Evolutionary conservation across 2,113 vertebrate species (phyloP).

Genomic region (Furnarius figulus): DNA sequence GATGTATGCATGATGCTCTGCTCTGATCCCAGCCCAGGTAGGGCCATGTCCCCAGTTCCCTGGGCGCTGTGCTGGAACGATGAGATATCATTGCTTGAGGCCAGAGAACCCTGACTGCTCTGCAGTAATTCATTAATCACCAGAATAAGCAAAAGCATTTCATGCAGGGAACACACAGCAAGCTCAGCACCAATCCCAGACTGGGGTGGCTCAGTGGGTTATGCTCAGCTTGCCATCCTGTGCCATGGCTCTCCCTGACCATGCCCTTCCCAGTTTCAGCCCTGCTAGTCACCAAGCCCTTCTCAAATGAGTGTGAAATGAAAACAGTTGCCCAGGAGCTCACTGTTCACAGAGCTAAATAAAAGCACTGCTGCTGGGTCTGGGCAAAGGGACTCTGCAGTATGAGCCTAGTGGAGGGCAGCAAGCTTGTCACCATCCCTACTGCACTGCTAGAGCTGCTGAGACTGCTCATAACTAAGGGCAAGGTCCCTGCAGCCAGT

Average conservation of each 20-base stretch:
- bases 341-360: background rate
- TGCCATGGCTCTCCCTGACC: background rate
- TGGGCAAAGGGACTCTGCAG: accelerated
- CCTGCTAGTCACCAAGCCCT: background rate
- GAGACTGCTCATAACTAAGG: background rate
- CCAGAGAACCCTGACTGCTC: background rate
- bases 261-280: background rate
- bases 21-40: background rate
- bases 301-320: accelerated
- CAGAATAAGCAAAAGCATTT: background rate
- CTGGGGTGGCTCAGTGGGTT: accelerated
- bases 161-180: background rate
- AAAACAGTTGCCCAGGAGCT: background rate
- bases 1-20: accelerated
- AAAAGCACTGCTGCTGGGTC: background rate
- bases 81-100: background rate
- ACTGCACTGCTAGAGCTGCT: accelerated
- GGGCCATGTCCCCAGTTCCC: accelerated
- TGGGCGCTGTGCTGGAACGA: accelerated
- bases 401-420: accelerated
- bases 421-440: background rate
- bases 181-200: background rate
- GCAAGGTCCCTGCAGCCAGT: background rate
- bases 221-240: accelerated
- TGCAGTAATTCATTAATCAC: accelerated